Evolutionary conservation across 1,140 invertebrate genomes (phyloP).

Genomic region (Popillia japonica): DNA sequence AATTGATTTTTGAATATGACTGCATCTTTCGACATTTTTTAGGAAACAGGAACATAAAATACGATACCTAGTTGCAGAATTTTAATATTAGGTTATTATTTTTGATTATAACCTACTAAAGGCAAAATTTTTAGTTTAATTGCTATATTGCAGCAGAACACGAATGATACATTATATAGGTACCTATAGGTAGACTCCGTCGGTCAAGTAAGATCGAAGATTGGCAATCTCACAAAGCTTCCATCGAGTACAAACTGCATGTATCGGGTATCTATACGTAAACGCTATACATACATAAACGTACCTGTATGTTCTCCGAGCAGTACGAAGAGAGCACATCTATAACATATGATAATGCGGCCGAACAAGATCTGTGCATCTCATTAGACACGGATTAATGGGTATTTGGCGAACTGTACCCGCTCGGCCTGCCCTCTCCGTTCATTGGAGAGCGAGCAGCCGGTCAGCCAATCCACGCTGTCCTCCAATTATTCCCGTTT

Average conservation of each 20-base stretch:
- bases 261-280: background rate
- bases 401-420: conserved; percentile 50
- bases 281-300: background rate
- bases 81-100: no score
- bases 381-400: conserved; percentile 56
- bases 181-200: background rate
- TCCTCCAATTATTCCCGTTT: conserved; percentile 57
- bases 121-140: no score
- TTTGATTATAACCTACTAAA: no score
- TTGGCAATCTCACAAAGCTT: background rate
- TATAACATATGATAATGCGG: conserved; percentile 38
- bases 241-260: background rate
- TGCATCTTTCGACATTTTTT: no score
- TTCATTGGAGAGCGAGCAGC: conserved; percentile 52
- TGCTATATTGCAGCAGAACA: no score
- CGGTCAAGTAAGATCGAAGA: background rate
- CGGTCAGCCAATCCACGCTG: conserved; percentile 52
- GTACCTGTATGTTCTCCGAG: background rate
- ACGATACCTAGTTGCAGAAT: no score
- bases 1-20: no score
- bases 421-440: conserved; percentile 51
- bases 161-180: no score
- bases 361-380: conserved; percentile 53
- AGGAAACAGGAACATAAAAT: no score
- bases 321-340: conserved; percentile 15